phyloP scores from a whole-genome alignment of 1,140 invertebrate genomes.

The Oppia nitens region DNA sequence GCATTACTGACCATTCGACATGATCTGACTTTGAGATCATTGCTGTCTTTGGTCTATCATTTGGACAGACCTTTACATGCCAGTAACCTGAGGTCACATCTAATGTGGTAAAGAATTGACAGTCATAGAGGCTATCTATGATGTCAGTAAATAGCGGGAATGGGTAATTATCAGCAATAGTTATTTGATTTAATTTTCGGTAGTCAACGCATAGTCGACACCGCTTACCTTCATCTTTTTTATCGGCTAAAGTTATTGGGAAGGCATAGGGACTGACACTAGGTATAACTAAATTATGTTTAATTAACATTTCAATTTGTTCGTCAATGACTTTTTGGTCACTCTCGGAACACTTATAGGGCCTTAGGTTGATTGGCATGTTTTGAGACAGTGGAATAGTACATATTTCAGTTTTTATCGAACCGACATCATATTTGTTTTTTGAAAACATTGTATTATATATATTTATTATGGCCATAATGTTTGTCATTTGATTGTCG shows the following conservation, averaged over 20 bases:
- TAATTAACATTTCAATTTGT: constrained; percentile 14
- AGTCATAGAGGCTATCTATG: constrained; percentile 21
- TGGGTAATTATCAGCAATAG: constrained; percentile 33
- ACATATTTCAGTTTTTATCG: constrained; percentile 30
- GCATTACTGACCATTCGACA: constrained; percentile 13
- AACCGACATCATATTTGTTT: constrained; percentile 20
- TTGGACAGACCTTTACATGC: constrained; percentile 21
- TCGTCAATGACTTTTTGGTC: neutral
- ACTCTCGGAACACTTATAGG: neutral
- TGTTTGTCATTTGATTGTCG: neutral
- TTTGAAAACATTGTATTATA: neutral
- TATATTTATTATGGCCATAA: neutral
- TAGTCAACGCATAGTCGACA: constrained; percentile 32
- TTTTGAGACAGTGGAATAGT: constrained; percentile 28
- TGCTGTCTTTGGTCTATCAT: constrained; percentile 26
- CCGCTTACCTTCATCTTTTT: constrained; percentile 15
- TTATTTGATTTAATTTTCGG: constrained; percentile 30
- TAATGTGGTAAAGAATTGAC: constrained; percentile 27
- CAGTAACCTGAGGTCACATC: constrained; percentile 11
- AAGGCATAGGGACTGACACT: constrained; percentile 22
- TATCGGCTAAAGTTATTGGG: constrained; percentile 21
- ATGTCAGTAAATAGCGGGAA: constrained; percentile 32
- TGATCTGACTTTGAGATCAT: constrained; percentile 6
- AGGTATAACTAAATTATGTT: constrained; percentile 24
- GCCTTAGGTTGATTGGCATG: neutral